These are phyloP conservation scores for Neodon shergylaensis DNA, from an alignment of 2,113 vertebrate genomes.

Conservation along the genomic window DNA sequence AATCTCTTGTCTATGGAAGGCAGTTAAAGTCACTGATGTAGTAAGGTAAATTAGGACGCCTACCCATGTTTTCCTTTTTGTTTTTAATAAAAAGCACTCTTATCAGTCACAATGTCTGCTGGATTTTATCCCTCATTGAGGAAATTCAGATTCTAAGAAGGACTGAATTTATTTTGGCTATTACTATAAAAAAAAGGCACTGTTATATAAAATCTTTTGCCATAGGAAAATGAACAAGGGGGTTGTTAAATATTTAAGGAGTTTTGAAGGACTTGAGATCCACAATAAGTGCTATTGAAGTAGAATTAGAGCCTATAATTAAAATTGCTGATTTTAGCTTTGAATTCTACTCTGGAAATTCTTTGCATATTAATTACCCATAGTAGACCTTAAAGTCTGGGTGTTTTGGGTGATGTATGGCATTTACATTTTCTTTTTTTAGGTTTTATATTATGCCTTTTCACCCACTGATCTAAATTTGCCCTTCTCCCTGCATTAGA, in stretches of 20 bases:
- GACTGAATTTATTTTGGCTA: background rate
- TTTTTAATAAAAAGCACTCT: constrained; percentile 1
- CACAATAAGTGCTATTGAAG: background rate
- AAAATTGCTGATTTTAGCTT: constrained; percentile 29
- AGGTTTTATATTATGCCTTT: background rate
- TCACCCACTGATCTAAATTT: background rate
- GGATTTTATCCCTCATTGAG: background rate
- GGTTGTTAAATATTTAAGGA: background rate
- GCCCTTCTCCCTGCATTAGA: background rate
- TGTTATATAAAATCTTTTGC: background rate
- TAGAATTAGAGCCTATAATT: constrained; percentile 9
- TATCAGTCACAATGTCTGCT: background rate
- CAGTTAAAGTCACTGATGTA: background rate
- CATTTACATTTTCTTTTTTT: background rate
- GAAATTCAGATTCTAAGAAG: background rate
- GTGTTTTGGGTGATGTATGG: background rate
- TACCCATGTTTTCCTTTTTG: constrained; percentile 18
- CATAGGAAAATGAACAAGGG: background rate
- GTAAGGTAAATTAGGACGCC: background rate
- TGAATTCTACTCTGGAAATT: constrained; percentile 27
- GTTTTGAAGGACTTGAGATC: background rate
- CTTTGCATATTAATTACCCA: background rate
- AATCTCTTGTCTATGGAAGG: background rate
- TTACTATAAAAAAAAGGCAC: background rate
- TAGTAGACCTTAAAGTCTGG: background rate